phyloP scores from a whole-genome alignment of 2,113 vertebrate species.

The Lepidothrix coronata region DNA sequence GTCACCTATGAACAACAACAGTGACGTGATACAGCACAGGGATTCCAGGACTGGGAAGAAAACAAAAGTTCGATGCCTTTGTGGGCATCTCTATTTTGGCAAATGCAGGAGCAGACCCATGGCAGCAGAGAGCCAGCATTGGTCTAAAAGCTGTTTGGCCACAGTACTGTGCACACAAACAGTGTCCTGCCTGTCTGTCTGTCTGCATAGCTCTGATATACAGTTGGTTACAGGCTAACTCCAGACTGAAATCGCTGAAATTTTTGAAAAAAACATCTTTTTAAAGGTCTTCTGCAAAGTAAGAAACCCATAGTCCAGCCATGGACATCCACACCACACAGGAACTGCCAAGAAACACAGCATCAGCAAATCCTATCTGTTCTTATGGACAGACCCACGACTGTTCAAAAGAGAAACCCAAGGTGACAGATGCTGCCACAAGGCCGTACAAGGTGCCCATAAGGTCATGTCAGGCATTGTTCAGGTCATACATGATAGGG shows the following conservation, averaged over 20 bases:
- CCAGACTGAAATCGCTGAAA: neutral
- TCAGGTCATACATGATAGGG: neutral
- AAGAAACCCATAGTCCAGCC: neutral
- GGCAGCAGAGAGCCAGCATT: neutral
- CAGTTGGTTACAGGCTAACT: neutral
- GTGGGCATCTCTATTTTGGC: neutral
- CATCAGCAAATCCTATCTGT: neutral
- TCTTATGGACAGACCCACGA: neutral
- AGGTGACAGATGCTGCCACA: neutral
- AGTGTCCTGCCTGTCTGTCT: neutral
- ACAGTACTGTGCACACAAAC: neutral
- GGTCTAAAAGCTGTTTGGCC: neutral
- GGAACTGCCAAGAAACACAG: fast-evolving
- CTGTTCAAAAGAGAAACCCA: neutral
- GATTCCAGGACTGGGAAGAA: neutral
- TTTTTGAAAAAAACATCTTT: neutral
- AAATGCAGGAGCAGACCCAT: neutral
- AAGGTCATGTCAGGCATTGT: neutral
- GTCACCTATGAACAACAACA: neutral
- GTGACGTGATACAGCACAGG: fast-evolving
- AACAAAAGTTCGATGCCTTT: neutral
- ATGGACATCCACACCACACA: neutral
- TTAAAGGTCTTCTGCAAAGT: neutral
- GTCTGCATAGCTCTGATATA: fast-evolving
- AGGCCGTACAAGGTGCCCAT: neutral